Evolutionary conservation across 2,888 invertebrate species (phyloP).

Genomic region (Ecliptopera silaceata): DNA sequence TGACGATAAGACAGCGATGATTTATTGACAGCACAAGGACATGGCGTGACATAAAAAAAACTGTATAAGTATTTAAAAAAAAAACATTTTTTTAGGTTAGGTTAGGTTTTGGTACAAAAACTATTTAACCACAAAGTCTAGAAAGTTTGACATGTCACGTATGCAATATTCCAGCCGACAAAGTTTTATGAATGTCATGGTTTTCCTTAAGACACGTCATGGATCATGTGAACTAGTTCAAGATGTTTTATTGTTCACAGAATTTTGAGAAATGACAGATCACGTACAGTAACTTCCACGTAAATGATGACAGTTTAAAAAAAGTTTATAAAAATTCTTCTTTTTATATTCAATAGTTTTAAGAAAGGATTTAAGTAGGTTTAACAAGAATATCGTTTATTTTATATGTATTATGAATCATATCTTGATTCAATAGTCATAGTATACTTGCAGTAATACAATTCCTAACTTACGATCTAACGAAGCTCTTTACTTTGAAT

Average conservation of each 20-base stretch:
- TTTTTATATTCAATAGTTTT: too few species aligned
- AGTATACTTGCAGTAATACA: too few species aligned
- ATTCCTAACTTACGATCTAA: conserved; percentile 19
- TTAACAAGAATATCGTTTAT: too few species aligned
- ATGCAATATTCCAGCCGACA: conserved; percentile 3
- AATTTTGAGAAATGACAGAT: conserved; percentile 5
- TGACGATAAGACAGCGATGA: conserved; percentile 17
- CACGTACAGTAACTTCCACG: conserved; percentile 11
- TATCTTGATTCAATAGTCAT: too few species aligned
- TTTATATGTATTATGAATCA: too few species aligned
- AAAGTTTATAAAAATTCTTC: not conserved
- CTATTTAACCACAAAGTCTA: conserved; percentile 1
- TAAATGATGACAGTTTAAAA: not conserved
- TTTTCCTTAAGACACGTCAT: conserved; percentile 21
- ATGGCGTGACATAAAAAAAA: not conserved
- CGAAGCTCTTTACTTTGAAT: conserved; percentile 33
- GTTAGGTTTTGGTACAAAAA: too few species aligned
- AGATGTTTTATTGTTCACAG: conserved; percentile 13
- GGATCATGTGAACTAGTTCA: conserved; percentile 20
- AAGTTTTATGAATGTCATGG: conserved; percentile 1
- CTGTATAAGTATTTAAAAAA: not conserved
- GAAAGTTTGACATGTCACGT: conserved; percentile 13
- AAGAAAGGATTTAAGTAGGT: too few species aligned
- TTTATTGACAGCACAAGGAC: conserved; percentile 17
- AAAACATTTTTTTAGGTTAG: too few species aligned